phyloP scores from a whole-genome alignment of 2,888 invertebrate genomes.

The Cordylochernes scorpioides region DNA sequence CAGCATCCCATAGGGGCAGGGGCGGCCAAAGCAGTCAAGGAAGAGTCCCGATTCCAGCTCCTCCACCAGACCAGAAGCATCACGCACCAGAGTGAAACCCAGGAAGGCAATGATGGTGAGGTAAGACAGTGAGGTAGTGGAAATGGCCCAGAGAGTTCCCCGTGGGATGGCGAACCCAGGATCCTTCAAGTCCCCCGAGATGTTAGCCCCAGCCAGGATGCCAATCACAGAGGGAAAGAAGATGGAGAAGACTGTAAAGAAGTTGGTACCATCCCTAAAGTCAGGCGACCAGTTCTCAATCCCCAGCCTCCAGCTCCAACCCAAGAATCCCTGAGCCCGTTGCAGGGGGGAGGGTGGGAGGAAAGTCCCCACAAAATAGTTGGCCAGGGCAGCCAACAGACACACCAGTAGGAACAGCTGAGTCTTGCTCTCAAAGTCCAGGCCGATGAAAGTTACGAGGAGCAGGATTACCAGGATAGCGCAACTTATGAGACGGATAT shows the following conservation, averaged over 20 bases:
- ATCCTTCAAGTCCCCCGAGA: conserved; percentile 70
- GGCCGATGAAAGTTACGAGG: conserved; percentile 20
- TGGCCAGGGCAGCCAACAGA: conserved; percentile 55
- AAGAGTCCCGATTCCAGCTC: conserved; percentile 3
- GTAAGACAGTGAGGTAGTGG: conserved; percentile 21
- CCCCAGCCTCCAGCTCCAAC: conserved; percentile 43
- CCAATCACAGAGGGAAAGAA: conserved; percentile 20
- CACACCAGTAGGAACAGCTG: conserved; percentile 50
- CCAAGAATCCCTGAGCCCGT: conserved; percentile 52
- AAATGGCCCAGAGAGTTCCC: conserved; percentile 24
- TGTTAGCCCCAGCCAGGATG: conserved; percentile 22
- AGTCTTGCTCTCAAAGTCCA: conserved; percentile 23
- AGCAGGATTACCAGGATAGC: conserved; percentile 19
- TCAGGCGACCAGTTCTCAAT: conserved; percentile 17
- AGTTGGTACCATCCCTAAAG: conserved; percentile 22
- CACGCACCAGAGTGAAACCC: conserved; percentile 7
- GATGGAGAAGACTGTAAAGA: conserved; percentile 20
- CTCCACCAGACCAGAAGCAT: conserved; percentile 6
- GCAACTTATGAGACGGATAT: conserved; percentile 21
- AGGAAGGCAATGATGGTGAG: conserved; percentile 5
- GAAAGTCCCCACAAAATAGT: conserved; percentile 60
- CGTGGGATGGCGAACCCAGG: conserved; percentile 27
- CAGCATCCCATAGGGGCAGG: conserved; percentile 6
- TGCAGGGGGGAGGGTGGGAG: conserved; percentile 46
- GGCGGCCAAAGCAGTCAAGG: conserved; percentile 3